Percentiles rank a stretch among this genome's conserved stretches.
Evolutionary conservation across 2,113 vertebrate genomes (phyloP).

Genomic region (Mugil cephalus): DNA sequence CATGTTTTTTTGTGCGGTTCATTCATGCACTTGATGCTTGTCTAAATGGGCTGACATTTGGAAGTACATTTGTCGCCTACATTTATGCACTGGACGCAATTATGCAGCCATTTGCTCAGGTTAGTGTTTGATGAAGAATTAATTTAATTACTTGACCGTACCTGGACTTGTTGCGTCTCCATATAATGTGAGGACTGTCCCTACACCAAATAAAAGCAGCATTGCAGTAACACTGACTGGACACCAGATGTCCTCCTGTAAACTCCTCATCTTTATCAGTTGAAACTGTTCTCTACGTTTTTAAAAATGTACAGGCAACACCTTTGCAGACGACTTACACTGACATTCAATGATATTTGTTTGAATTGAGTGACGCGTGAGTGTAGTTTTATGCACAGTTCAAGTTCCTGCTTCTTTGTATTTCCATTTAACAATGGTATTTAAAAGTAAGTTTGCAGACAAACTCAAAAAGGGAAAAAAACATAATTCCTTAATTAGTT

Average conservation of each 20-base stretch:
- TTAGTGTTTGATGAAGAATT: slow-evolving; percentile 36
- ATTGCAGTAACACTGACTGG: slow-evolving; percentile 21
- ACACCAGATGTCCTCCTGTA: slow-evolving; percentile 58
- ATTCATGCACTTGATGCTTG: slow-evolving; percentile 24
- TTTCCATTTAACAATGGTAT: neutral
- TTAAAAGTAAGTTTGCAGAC: neutral
- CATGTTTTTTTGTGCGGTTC: slow-evolving; percentile 15
- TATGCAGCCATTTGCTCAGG: slow-evolving; percentile 24
- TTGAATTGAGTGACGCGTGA: neutral
- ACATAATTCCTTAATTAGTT: too few relatives aligned
- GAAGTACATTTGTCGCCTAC: slow-evolving; percentile 29
- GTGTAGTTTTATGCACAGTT: too few relatives aligned
- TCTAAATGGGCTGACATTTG: slow-evolving; percentile 46
- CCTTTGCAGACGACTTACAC: neutral
- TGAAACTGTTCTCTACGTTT: neutral
- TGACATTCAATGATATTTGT: too few relatives aligned
- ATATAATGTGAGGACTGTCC: slow-evolving; percentile 9
- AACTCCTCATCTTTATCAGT: neutral
- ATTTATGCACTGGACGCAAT: slow-evolving; percentile 19
- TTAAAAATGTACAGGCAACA: neutral
- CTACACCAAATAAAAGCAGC: neutral
- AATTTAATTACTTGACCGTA: too few relatives aligned
- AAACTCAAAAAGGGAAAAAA: too few relatives aligned
- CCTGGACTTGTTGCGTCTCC: slow-evolving; percentile 7
- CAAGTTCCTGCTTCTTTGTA: neutral